phyloP scores from a whole-genome alignment of 1,140 invertebrate species.

The Caerostris darwini region DNA sequence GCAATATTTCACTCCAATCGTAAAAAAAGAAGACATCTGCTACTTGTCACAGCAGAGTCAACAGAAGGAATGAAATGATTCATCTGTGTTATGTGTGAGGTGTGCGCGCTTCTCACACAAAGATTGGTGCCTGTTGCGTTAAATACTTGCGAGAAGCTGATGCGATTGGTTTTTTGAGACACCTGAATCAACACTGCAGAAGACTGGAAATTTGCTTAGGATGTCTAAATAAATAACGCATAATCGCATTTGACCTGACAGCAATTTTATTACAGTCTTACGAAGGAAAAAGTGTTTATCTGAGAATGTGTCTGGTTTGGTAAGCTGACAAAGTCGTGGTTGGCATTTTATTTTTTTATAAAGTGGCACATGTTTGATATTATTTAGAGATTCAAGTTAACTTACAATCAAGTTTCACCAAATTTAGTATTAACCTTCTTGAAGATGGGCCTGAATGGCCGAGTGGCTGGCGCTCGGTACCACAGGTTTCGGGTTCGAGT shows the following conservation, averaged over 20 bases:
- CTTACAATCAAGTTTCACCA: too few species aligned
- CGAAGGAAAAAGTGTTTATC: not conserved
- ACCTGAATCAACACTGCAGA: not conserved
- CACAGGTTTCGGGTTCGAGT: too few species aligned
- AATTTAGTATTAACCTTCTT: too few species aligned
- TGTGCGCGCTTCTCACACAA: not conserved
- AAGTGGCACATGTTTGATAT: not conserved
- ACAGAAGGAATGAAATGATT: not conserved
- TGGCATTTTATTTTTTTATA: not conserved
- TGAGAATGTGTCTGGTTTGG: too few species aligned
- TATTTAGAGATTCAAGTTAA: too few species aligned
- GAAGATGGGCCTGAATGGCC: too few species aligned
- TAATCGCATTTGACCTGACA: not conserved
- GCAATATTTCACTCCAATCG: not conserved
- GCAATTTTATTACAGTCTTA: not conserved
- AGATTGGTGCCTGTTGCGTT: not conserved
- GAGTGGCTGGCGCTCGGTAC: too few species aligned
- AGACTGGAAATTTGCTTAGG: conserved; percentile 4
- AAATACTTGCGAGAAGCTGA: not conserved
- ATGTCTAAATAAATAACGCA: not conserved
- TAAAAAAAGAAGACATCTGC: not conserved
- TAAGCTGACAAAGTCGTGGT: too few species aligned
- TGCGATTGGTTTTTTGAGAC: not conserved
- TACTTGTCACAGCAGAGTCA: not conserved
- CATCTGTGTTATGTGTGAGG: not conserved